Evolutionary conservation across 2,888 invertebrate genomes (phyloP).

Genomic region (Cordilura impudica): DNA sequence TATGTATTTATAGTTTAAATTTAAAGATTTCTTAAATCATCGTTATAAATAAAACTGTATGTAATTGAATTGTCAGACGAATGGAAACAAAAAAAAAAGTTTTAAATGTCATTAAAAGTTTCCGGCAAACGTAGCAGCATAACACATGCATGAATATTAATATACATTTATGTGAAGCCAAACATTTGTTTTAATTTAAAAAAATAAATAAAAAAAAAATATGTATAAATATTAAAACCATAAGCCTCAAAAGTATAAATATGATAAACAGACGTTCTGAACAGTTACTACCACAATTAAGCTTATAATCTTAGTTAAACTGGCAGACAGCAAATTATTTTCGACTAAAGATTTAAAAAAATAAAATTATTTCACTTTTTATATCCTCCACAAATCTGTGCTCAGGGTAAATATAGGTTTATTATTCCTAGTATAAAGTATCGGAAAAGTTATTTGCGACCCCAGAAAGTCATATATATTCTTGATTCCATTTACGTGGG

Average conservation of each 20-base stretch:
- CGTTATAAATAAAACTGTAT: neutral
- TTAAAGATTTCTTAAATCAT: too few species aligned
- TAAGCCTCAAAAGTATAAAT: constrained; percentile 12
- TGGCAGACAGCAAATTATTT: too few species aligned
- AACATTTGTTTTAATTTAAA: constrained; percentile 54
- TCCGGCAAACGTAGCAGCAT: constrained; percentile 19
- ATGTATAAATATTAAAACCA: constrained; percentile 16
- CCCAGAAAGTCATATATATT: too few species aligned
- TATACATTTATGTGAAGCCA: constrained; percentile 30
- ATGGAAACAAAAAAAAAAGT: neutral
- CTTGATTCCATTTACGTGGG: too few species aligned
- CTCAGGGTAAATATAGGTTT: too few species aligned
- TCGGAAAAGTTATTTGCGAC: too few species aligned
- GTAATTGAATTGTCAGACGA: constrained; percentile 42
- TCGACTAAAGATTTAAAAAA: too few species aligned
- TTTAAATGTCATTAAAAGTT: constrained; percentile 24
- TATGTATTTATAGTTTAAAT: constrained; percentile 23
- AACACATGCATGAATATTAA: neutral
- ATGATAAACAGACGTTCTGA: neutral
- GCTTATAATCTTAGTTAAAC: too few species aligned
- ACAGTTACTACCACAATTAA: too few species aligned
- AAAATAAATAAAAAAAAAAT: neutral
- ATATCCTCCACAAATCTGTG: too few species aligned
- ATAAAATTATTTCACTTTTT: too few species aligned
- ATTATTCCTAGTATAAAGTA: too few species aligned